Evolutionary conservation across 23 tunicate genomes (phyloP).

Genomic region (Ascidia mentula): DNA sequence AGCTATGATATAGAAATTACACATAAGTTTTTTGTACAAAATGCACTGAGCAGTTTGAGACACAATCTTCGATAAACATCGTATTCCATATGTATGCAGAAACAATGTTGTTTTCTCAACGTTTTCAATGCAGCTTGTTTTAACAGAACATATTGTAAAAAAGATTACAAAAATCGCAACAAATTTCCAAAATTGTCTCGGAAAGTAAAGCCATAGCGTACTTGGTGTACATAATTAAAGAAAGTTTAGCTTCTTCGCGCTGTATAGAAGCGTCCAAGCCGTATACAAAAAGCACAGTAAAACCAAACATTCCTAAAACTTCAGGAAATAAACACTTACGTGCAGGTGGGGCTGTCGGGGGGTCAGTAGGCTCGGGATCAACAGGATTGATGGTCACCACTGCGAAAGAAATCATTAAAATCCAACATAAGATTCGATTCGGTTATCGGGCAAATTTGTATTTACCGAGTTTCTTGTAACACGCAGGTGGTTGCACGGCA

Average conservation of each 20-base stretch:
- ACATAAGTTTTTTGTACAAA: no score
- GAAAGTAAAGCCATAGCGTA: no score
- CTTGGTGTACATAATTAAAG: no score
- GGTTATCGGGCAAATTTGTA: background rate
- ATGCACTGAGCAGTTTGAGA: background rate
- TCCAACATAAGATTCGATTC: background rate
- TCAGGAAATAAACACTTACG: constrained; percentile 10
- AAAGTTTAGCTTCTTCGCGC: no score
- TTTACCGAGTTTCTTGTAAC: constrained; percentile 59
- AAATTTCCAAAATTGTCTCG: background rate
- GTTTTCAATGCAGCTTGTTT: no score
- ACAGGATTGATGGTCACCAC: background rate
- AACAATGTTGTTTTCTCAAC: no score
- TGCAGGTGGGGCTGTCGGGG: background rate
- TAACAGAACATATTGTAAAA: no score
- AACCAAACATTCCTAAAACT: no score
- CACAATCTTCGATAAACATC: background rate
- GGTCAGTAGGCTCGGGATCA: background rate
- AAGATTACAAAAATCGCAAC: background rate
- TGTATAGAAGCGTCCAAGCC: no score
- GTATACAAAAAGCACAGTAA: no score
- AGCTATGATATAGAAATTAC: no score
- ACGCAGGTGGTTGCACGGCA: constrained; percentile 26
- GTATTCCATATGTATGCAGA: background rate
- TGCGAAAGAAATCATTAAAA: background rate